Conservation (phyloP, 2,113 vertebrate species). For the Heliornis fulica region DNA sequence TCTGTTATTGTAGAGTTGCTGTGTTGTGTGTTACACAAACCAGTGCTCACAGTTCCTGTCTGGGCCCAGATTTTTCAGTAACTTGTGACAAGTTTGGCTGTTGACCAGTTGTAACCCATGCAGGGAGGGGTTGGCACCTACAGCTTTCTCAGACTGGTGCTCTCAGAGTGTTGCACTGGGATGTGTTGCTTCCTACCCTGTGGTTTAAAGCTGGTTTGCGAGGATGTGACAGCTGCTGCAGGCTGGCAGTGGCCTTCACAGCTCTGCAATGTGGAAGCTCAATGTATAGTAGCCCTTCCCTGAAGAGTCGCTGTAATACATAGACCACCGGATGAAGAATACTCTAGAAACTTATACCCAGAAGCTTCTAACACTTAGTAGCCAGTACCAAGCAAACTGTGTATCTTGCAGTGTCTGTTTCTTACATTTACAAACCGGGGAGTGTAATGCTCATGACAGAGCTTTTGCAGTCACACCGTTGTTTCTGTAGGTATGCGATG, state of each 20-base stretch:
- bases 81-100: background rate
- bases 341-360: background rate
- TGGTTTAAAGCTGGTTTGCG: background rate
- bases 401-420: background rate
- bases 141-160: background rate
- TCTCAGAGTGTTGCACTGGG: background rate
- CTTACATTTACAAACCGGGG: background rate
- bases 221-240: background rate
- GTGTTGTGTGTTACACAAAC: background rate
- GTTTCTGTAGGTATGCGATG: background rate
- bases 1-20: background rate
- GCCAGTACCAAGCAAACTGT: background rate
- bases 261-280: background rate
- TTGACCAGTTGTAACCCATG: background rate
- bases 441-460: background rate
- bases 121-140: background rate
- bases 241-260: background rate
- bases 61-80: background rate
- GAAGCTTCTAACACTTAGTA: background rate
- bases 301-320: background rate
- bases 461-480: background rate
- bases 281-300: background rate
- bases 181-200: rapidly evolving
- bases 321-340: background rate
- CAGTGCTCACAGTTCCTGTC: background rate